A percentile compares a stretch with the other conserved stretches of the same genome.
Evolutionary conservation across 2,888 invertebrate genomes (phyloP).

Genomic region (Coremacera marginata): DNA sequence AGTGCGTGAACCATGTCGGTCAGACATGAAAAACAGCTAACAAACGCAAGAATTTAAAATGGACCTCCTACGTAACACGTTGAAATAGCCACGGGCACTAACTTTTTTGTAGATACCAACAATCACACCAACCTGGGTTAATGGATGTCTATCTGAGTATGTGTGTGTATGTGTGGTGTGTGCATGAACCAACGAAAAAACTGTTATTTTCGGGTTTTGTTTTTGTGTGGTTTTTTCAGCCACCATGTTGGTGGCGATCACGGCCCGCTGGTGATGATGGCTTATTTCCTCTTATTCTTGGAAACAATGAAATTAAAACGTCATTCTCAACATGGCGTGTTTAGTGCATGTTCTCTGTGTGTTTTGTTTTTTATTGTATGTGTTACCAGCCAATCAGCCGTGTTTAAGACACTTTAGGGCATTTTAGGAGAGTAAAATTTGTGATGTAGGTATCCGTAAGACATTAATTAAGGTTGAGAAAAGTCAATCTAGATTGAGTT

Average conservation of each 20-base stretch:
- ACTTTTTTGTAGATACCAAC: constrained; percentile 1
- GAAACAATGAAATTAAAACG: constrained; percentile 48
- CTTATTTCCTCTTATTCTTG: constrained; percentile 63
- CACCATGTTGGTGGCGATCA: constrained; percentile 11
- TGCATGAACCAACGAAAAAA: constrained; percentile 3
- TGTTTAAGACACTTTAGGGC: no score
- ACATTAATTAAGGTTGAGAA: no score
- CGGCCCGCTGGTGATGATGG: constrained; percentile 56
- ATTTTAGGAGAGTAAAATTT: no score
- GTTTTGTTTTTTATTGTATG: not conserved
- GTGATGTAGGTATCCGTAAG: no score
- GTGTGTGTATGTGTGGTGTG: not conserved
- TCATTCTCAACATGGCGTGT: constrained; percentile 26
- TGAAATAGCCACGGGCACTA: not conserved
- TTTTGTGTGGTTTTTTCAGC: not conserved
- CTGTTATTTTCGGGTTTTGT: constrained; percentile 19
- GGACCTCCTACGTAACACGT: constrained; percentile 56
- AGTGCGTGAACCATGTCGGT: constrained; percentile 63
- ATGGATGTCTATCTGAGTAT: not conserved
- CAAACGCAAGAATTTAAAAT: constrained; percentile 54
- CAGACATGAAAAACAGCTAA: constrained; percentile 34
- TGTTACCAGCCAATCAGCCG: constrained; percentile 23
- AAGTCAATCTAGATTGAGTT: no score
- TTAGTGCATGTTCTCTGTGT: constrained; percentile 2
- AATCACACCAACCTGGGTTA: not conserved